Evolutionary conservation across 2,797 vertebrate species (phyloP).

Genomic region (Gephyroberyx darwinii): DNA sequence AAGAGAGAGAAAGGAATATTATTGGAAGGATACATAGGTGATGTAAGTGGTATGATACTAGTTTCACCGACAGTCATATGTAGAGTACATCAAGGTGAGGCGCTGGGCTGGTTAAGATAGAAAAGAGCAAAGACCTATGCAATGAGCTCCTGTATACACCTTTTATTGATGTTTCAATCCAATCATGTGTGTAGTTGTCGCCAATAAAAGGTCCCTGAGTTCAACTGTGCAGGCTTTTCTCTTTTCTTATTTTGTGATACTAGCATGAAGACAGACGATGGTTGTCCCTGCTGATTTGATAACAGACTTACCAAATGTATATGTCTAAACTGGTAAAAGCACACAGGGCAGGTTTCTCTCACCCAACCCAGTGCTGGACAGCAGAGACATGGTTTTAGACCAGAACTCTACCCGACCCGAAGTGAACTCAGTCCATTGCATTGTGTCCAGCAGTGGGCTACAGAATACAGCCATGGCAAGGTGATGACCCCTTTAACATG

Average conservation of each 20-base stretch:
- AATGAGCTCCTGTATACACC: not conserved
- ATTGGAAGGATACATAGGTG: not conserved
- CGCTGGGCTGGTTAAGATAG: not conserved
- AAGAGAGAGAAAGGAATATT: not conserved
- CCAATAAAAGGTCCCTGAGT: constrained; percentile 10
- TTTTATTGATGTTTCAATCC: constrained; percentile 20
- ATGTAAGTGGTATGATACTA: not conserved
- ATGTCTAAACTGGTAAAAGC: not conserved
- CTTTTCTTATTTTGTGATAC: constrained; percentile 34
- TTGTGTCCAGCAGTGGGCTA: not conserved
- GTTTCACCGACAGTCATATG: not conserved
- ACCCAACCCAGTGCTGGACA: not conserved
- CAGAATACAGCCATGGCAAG: not conserved
- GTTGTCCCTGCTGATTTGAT: not conserved
- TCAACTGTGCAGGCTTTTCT: constrained; percentile 31
- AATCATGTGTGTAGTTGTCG: constrained; percentile 14
- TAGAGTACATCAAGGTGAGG: not conserved
- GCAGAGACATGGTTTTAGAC: not conserved
- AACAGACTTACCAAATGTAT: constrained; percentile 16
- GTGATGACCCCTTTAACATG: not conserved
- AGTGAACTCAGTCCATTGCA: not conserved
- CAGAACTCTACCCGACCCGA: not conserved
- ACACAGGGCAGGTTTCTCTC: constrained; percentile 8
- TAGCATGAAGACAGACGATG: constrained; percentile 46
- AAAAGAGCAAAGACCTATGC: constrained; percentile 34